Evolutionary conservation across 2,888 invertebrate species (phyloP).

Genomic region (Scaptomyza polygonia): DNA sequence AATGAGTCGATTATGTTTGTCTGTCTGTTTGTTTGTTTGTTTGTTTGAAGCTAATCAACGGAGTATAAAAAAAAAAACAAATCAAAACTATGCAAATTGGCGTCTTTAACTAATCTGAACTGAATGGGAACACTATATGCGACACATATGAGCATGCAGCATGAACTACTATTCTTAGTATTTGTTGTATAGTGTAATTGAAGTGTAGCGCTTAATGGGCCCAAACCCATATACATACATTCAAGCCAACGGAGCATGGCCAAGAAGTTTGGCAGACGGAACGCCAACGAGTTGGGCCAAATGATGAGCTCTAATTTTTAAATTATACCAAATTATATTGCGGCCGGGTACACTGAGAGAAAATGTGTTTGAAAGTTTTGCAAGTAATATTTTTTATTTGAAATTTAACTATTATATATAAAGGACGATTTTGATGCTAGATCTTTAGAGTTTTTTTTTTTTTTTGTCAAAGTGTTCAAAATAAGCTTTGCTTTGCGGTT

Average conservation of each 20-base stretch:
- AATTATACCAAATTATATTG: conserved; percentile 77
- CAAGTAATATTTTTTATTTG: too few species aligned
- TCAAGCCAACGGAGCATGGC: conserved; percentile 39
- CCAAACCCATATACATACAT: too few species aligned
- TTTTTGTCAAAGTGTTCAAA: too few species aligned
- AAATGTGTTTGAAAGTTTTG: too few species aligned
- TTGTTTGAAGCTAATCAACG: background rate
- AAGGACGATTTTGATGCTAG: too few species aligned
- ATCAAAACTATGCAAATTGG: conserved; percentile 59
- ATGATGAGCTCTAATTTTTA: conserved; percentile 78
- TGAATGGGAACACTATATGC: conserved; percentile 31
- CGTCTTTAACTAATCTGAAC: conserved; percentile 52
- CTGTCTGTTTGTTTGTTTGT: conserved; percentile 22
- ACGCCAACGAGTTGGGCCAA: conserved; percentile 60
- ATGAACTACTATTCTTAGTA: conserved; percentile 7
- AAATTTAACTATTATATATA: too few species aligned
- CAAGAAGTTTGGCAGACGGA: conserved; percentile 17
- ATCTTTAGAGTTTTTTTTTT: too few species aligned
- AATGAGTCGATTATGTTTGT: conserved; percentile 1
- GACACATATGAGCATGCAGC: conserved; percentile 25
- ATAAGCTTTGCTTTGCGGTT: background rate
- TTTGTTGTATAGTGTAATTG: conserved; percentile 6
- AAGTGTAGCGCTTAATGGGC: conserved; percentile 26
- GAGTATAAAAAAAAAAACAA: background rate
- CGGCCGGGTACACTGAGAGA: conserved; percentile 6